Evolutionary conservation across 1,140 invertebrate species (phyloP), one percentile per base, ranked within the genome.

Genomic region (Drosophila asahinai): DNA sequence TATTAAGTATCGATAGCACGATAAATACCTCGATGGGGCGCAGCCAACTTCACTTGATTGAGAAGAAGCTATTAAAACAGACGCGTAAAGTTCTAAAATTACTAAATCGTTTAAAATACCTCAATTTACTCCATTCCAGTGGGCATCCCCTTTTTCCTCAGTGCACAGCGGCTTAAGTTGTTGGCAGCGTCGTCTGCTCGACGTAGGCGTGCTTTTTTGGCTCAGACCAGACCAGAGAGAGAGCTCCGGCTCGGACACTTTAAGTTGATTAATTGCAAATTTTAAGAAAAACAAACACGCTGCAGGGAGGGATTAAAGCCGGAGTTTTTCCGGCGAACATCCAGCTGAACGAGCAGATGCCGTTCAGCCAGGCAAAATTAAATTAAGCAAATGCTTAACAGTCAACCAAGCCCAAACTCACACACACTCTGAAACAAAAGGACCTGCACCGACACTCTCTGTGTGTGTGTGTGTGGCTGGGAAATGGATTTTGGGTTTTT

Each of bases 311-410:
- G 27, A 22, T 42, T 22, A 45, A 65, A 61, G 36, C n/a, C 12
- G 0, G 9, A 12, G n/a, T 25, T 65, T 36, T 22, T 8, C 11
- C 2, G 27, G 43, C n/a, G 12, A 22, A 43, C 1, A 49, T 49
- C 2, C 57, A 22, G 27, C 42, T 62, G 43, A 58, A 58, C n/a
- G 58, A 36, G 67, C 52, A 58, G 60, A 47, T 63, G 52, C 66
- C 75, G 76, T 57, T 78, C 65, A 78, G 65, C 25, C 54, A 58
- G 40, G 52, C 42, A 25, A 79, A 79, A 79, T 79, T 79, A 78
- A 79, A 78, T 79, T 78, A 79, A 79, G 76, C 75, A 79, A 79
- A 79, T 78, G 75, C 76, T 71, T 61, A 78, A 77, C 74, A 77
- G 64, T 62, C 64, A 77, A 38, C 57, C 36, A 52, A 8, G 52